Base-by-base conservation (phyloP, 2,113 vertebrate species). In the Zootoca vivipara region DNA sequence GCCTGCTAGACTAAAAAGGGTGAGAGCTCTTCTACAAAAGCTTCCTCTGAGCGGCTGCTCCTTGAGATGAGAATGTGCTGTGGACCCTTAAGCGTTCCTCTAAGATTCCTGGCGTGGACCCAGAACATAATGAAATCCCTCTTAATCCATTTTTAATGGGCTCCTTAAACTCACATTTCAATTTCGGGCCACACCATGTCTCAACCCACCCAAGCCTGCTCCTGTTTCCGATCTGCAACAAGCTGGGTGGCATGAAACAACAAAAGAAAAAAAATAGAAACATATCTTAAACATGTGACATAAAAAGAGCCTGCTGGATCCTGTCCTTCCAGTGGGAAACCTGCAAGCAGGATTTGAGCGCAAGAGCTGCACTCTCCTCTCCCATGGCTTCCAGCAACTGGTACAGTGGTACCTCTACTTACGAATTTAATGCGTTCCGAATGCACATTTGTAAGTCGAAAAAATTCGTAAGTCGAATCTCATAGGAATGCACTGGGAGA, bases 101-200 rank as follows among this genome's bases (percentile, higher is more conserved):
- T 1, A 5, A 40, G 92, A 89, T 56, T 87, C 77, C 77, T 80
- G 91, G 89, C 89, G 42, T 0, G 0, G n/a, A 1, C 84, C 91
- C 92, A 93, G 88, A 86, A 91, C 72, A 90, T 92, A 85, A 90
- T 78, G 87, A 92, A 92, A 85, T 18, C 8, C 46, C 83, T 78
- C 85, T 85, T 92, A 88, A 92, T 93, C 92, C 88, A 83, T 91
- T 89, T 92, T 91, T 93, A 93, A 93, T 89, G 92, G 93, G 85
- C 72, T 85, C 72, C 90, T 90, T 4, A n/a, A 65, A 62, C 56
- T 46, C 22, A 20, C 28, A 5, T n/a, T 78, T 77, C 74, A 13
- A 22, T 26, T 26, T 33, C 56, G 33, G 78, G 56, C 24, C 46
- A 28, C 22, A 42, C 65, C 46, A 20, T 3, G 28, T 3, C 13